Conservation (phyloP, 2,888 invertebrate species). For the Andricus curvator region DNA sequence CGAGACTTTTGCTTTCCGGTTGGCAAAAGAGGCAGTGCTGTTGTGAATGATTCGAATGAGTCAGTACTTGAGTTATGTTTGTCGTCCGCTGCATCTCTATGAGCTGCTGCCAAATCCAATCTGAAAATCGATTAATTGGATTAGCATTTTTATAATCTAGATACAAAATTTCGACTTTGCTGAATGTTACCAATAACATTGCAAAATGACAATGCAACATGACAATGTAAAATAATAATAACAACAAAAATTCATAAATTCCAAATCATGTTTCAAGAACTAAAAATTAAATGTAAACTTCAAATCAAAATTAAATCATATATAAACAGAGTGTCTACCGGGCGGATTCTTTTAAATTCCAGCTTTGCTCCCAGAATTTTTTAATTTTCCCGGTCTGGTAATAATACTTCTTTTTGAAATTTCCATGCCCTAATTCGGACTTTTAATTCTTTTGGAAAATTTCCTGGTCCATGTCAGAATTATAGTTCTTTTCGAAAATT, state of each 20-base stretch:
- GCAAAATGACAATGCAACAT: background rate
- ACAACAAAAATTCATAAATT: background rate
- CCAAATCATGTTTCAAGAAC: background rate
- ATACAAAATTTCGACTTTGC: background rate
- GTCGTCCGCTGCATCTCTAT: slow-evolving; percentile 69
- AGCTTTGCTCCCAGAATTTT: too few species aligned
- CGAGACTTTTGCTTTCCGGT: slow-evolving; percentile 81
- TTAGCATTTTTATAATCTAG: background rate
- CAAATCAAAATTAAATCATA: background rate
- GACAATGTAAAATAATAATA: slow-evolving; percentile 40
- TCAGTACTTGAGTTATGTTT: slow-evolving; percentile 75
- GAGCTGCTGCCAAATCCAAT: slow-evolving; percentile 74
- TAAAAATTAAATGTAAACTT: background rate
- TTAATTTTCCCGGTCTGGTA: too few species aligned
- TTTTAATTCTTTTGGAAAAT: too few species aligned
- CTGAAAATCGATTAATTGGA: slow-evolving; percentile 61
- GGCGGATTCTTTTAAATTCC: too few species aligned
- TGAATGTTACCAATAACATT: slow-evolving; percentile 1
- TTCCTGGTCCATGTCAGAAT: too few species aligned
- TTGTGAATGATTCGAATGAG: slow-evolving; percentile 71
- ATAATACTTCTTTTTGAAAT: too few species aligned
- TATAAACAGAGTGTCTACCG: background rate
- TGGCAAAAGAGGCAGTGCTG: slow-evolving; percentile 66
- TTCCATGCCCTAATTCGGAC: too few species aligned
- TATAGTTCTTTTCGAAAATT: too few species aligned